A percentile compares a stretch with the other conserved stretches of the same genome.
Conservation (phyloP, 2,888 invertebrate species). For the Orthonevra nobilis region DNA sequence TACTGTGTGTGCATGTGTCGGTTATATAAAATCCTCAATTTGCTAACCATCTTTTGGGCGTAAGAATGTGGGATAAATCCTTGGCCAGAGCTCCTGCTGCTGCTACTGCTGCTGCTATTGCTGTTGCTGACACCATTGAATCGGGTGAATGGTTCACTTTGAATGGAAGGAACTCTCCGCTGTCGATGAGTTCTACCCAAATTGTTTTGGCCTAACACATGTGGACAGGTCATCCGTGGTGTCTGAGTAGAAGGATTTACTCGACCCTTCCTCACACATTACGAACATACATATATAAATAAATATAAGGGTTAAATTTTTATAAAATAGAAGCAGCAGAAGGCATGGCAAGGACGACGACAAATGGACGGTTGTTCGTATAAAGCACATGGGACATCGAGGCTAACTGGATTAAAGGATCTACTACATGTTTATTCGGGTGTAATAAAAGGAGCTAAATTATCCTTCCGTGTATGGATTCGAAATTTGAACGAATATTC, state of each 20-base stretch:
- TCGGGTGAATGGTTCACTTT: slow-evolving; percentile 65
- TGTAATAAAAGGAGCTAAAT: slow-evolving; percentile 71
- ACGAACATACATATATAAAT: neutral
- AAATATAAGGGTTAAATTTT: slow-evolving; percentile 66
- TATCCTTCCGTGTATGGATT: slow-evolving; percentile 70
- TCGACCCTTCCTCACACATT: neutral
- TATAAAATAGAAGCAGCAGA: slow-evolving; percentile 62
- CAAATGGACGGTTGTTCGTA: slow-evolving; percentile 5
- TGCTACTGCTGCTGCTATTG: slow-evolving; percentile 5
- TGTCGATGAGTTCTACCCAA: slow-evolving; percentile 22
- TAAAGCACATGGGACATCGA: slow-evolving; percentile 59
- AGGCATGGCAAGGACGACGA: too few species aligned
- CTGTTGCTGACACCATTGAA: slow-evolving; percentile 63
- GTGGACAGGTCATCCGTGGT: slow-evolving; percentile 67
- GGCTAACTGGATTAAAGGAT: slow-evolving; percentile 70
- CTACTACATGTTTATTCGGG: slow-evolving; percentile 70
- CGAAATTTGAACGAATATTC: slow-evolving; percentile 51
- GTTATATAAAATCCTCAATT: slow-evolving; percentile 67
- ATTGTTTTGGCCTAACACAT: slow-evolving; percentile 65
- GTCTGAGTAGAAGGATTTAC: slow-evolving; percentile 56
- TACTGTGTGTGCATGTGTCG: slow-evolving; percentile 21
- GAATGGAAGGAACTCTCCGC: slow-evolving; percentile 19
- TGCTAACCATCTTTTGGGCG: slow-evolving; percentile 69
- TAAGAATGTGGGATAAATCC: slow-evolving; percentile 64
- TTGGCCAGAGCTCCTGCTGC: neutral